A percentile compares a stretch with the other conserved stretches of the same genome.
Evolutionary conservation across 2,888 invertebrate species (phyloP).

Genomic region (Scaptomyza polygonia): DNA sequence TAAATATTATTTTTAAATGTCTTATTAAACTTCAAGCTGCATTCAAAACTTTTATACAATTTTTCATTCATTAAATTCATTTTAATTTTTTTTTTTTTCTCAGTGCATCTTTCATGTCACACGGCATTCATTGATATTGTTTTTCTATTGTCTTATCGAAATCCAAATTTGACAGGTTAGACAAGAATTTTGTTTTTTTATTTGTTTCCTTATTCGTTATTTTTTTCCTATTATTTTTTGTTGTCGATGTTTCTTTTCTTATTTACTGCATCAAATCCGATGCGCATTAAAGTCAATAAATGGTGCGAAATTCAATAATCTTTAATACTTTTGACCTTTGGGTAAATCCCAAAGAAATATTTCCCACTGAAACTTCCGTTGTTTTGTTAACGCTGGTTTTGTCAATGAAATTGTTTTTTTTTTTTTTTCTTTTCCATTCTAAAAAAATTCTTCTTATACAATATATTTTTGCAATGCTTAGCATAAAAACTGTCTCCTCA

Average conservation of each 20-base stretch:
- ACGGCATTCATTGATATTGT: constrained; percentile 12
- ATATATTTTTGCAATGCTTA: constrained; percentile 33
- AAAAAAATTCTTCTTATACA: constrained; percentile 19
- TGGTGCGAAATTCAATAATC: constrained; percentile 28
- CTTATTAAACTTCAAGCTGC: too few species aligned
- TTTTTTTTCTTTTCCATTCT: constrained; percentile 14
- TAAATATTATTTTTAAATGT: too few species aligned
- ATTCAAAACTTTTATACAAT: too few species aligned
- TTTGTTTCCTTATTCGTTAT: background rate
- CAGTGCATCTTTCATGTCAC: constrained; percentile 36
- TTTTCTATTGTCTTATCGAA: constrained; percentile 48
- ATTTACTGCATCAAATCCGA: constrained; percentile 40
- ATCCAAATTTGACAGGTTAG: constrained; percentile 56
- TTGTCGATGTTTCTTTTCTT: background rate
- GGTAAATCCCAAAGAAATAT: background rate
- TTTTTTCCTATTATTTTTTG: too few species aligned
- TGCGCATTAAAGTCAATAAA: constrained; percentile 15
- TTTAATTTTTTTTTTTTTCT: background rate
- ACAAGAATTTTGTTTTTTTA: constrained; percentile 46
- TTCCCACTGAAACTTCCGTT: constrained; percentile 55
- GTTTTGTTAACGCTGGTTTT: constrained; percentile 6
- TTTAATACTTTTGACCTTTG: constrained; percentile 40
- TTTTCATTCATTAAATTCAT: background rate
- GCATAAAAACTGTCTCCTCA: constrained; percentile 31
- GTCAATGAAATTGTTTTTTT: constrained; percentile 55